Percentiles rank a stretch among this genome's conserved stretches.
phyloP scores from a whole-genome alignment of 1,140 invertebrate genomes.

The Chelonus insularis region DNA sequence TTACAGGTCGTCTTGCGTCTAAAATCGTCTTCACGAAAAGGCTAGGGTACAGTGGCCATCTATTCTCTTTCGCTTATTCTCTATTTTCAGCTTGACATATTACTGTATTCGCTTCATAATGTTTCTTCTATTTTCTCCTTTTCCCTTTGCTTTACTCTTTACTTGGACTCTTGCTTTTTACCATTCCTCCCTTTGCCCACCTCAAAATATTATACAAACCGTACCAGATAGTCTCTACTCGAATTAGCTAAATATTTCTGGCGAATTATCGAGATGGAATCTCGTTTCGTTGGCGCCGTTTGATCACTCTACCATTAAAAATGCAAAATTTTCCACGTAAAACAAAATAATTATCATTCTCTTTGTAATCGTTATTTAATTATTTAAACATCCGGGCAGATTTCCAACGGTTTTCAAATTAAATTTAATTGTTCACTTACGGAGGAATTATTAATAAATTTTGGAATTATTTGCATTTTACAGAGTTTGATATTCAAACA shows the following conservation, averaged over 20 bases:
- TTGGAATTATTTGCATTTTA: too few species aligned
- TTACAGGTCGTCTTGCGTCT: conserved; percentile 9
- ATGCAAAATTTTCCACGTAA: too few species aligned
- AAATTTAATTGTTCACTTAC: too few species aligned
- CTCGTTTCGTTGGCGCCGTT: conserved; percentile 11
- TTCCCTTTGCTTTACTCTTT: neutral
- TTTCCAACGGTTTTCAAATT: too few species aligned
- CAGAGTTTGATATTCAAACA: too few species aligned
- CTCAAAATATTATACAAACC: neutral
- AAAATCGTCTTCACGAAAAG: conserved; percentile 8
- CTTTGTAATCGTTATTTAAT: too few species aligned
- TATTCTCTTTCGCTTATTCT: conserved; percentile 27
- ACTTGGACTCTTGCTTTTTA: neutral
- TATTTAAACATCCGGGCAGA: too few species aligned
- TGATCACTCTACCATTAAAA: conserved; percentile 13
- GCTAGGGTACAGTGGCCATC: conserved; percentile 4
- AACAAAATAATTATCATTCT: too few species aligned
- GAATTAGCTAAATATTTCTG: conserved; percentile 36
- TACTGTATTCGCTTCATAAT: conserved; percentile 43
- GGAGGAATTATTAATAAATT: too few species aligned
- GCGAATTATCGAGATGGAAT: conserved; percentile 38
- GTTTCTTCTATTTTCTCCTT: neutral
- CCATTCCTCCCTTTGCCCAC: neutral
- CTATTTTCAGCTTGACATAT: conserved; percentile 33
- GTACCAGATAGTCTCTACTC: conserved; percentile 26